Percentiles rank a stretch among this genome's conserved stretches.
These are phyloP conservation scores for Ricordea florida DNA, from an alignment of 92 coral and sea anemone species.

Conservation along the genomic window DNA sequence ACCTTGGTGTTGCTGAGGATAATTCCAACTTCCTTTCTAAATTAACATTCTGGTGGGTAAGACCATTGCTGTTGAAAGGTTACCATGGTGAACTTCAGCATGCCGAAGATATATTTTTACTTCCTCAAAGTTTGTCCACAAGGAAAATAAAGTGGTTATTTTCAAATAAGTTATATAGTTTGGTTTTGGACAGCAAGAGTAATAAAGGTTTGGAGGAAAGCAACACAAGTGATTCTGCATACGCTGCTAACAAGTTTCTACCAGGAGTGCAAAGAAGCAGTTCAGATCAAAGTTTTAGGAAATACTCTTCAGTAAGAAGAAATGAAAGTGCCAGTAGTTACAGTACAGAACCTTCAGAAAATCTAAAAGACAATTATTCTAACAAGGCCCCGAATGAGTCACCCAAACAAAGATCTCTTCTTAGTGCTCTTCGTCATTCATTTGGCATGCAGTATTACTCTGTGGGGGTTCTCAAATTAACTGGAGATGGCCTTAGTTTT, in stretches of 20 bases:
- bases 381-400: not conserved
- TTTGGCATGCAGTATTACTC: constrained; percentile 95
- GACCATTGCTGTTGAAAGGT: constrained; percentile 81
- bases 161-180: constrained; percentile 41
- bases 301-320: not conserved
- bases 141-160: constrained; percentile 61
- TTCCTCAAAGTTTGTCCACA: constrained; percentile 82
- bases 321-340: not conserved
- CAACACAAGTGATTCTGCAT: constrained; percentile 1
- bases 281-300: constrained; percentile 11
- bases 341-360: constrained; percentile 9
- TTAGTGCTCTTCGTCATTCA: constrained; percentile 85
- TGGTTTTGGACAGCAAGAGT: not conserved
- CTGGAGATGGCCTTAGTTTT: constrained; percentile 91
- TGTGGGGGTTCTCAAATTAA: constrained; percentile 81
- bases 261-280: constrained; percentile 8
- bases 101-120: constrained; percentile 74
- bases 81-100: constrained; percentile 64
- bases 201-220: not conserved
- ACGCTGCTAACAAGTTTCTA: not conserved
- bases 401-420: constrained; percentile 53
- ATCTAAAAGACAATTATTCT: too few species aligned
- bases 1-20: constrained; percentile 85
- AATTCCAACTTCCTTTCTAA: constrained; percentile 74
- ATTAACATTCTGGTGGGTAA: constrained; percentile 93